These are phyloP conservation scores for Drosophila orena DNA, from an alignment of 1,140 invertebrate genomes.

Conservation along the genomic window DNA sequence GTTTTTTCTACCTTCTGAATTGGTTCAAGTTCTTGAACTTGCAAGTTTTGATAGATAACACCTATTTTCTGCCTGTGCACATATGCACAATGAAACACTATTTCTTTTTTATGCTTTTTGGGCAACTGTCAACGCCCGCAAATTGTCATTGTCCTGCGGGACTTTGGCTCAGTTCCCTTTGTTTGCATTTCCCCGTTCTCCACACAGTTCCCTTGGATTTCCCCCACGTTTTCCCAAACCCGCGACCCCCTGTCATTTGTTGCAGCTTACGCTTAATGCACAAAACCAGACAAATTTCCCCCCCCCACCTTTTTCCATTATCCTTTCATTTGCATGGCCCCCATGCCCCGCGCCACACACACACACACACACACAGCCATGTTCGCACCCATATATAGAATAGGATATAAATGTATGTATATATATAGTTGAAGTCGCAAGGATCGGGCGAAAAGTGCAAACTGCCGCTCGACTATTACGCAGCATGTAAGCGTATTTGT, in stretches of 20 bases:
- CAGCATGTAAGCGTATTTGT: slow-evolving; percentile 77
- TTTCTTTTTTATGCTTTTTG: slow-evolving; percentile 39
- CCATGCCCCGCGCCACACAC: slow-evolving; percentile 1
- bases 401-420: slow-evolving; percentile 3
- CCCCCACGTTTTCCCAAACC: neutral
- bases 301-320: neutral
- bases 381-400: neutral
- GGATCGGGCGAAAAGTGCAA: slow-evolving; percentile 34
- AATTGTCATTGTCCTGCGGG: slow-evolving; percentile 41
- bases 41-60: neutral
- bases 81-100: slow-evolving; percentile 19
- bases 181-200: slow-evolving; percentile 17
- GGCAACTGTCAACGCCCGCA: slow-evolving; percentile 50
- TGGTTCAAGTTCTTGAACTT: neutral
- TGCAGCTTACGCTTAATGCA: slow-evolving; percentile 71
- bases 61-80: neutral
- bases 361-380: neutral
- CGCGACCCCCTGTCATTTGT: slow-evolving; percentile 53
- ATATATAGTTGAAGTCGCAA: slow-evolving; percentile 22
- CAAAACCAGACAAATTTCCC: slow-evolving; percentile 45
- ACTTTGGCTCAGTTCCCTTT: slow-evolving; percentile 45
- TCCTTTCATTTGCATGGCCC: slow-evolving; percentile 23
- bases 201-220: neutral
- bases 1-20: no score
- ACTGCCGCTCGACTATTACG: slow-evolving; percentile 54